Conservation (phyloP, 2,797 vertebrate genomes). For the Adelosebastes latens region DNA sequence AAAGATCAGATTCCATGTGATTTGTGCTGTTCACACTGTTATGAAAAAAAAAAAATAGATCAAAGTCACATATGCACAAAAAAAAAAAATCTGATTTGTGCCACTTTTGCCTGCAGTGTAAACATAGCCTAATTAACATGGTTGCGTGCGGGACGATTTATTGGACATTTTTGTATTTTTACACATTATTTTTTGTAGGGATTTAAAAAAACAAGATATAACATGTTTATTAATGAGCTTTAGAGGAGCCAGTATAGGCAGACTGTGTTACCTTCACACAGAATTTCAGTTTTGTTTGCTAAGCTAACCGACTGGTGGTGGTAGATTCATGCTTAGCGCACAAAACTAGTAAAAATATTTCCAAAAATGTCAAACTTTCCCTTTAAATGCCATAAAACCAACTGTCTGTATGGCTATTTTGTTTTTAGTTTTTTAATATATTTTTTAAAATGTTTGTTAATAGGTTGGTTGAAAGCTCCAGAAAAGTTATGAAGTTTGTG, state of each 20-base stretch:
- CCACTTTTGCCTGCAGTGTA: not conserved
- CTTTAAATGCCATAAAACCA: not conserved
- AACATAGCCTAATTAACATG: not conserved
- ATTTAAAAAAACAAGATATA: not conserved
- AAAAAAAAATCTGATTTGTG: too few species aligned
- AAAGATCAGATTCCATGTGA: not conserved
- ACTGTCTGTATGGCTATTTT: not conserved
- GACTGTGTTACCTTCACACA: not conserved
- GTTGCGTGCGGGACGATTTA: too few species aligned
- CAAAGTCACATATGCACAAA: too few species aligned
- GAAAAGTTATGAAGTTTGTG: not conserved
- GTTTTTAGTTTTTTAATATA: too few species aligned
- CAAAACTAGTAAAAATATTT: not conserved
- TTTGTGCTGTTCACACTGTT: not conserved
- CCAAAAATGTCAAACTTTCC: not conserved
- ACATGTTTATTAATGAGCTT: not conserved
- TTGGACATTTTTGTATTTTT: not conserved
- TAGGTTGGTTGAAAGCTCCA: not conserved
- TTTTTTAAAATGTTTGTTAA: fast-evolving
- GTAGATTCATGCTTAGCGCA: not conserved
- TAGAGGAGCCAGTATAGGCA: not conserved
- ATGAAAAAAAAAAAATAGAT: too few species aligned
- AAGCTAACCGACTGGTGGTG: too few species aligned
- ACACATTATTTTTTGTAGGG: not conserved
- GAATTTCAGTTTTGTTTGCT: not conserved